phyloP scores from a whole-genome alignment of 2,888 invertebrate species.

The Agrilus biguttatus region DNA sequence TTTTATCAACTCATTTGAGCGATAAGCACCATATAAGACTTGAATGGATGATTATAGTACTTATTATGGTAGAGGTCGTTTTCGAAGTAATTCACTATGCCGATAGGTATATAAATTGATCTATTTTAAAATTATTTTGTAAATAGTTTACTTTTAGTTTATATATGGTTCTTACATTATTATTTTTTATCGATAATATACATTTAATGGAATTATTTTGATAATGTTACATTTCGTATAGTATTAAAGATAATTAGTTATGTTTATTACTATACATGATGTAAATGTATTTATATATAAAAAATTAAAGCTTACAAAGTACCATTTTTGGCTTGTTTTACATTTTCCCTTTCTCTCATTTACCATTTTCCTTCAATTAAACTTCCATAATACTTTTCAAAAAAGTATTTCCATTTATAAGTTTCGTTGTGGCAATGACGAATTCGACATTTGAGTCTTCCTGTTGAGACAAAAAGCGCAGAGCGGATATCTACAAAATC shows the following conservation, averaged over 20 bases:
- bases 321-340: too few species aligned
- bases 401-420: conserved; percentile 81
- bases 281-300: too few species aligned
- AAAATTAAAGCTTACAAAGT: too few species aligned
- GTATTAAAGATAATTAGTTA: too few species aligned
- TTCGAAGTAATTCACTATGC: conserved; percentile 69
- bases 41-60: conserved; percentile 94
- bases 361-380: conserved; percentile 3
- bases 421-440: conserved; percentile 78
- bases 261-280: too few species aligned
- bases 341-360: too few species aligned
- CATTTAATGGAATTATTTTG: too few species aligned
- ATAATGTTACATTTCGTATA: too few species aligned
- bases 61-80: conserved; percentile 89
- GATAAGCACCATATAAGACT: conserved; percentile 85
- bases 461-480: conserved; percentile 58
- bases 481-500: conserved; percentile 45
- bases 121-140: too few species aligned
- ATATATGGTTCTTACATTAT: too few species aligned
- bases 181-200: too few species aligned
- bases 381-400: conserved; percentile 58
- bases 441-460: conserved; percentile 79
- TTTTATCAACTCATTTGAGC: conserved; percentile 78
- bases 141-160: too few species aligned
- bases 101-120: conserved; percentile 38